These are phyloP conservation scores for Macquaria ambigua DNA, from an alignment of 2,113 vertebrate genomes.

Conservation along the genomic window DNA sequence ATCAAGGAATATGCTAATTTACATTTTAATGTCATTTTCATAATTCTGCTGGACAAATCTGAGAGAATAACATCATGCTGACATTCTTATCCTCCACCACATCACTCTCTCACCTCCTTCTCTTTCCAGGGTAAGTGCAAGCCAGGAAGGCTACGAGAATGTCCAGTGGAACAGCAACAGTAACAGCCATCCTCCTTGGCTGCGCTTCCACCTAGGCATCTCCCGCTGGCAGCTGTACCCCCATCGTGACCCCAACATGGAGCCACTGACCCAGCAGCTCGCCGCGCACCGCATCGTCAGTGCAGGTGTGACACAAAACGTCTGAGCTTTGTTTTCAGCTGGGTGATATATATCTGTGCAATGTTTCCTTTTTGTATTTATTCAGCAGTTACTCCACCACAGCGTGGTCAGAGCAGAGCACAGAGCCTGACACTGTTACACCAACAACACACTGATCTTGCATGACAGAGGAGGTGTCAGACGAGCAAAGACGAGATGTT, in stretches of 20 bases:
- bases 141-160: slow-evolving; percentile 76
- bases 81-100: not conserved
- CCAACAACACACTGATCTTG: not conserved
- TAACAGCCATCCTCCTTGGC: slow-evolving; percentile 83
- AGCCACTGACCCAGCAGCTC: slow-evolving; percentile 77
- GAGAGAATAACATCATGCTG: not conserved
- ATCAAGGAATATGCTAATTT: not conserved
- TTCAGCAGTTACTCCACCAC: too few relatives aligned
- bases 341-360: not conserved
- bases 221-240: slow-evolving; percentile 86
- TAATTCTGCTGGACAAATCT: not conserved
- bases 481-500: not conserved
- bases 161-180: slow-evolving; percentile 77
- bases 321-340: not conserved
- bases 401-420: not conserved
- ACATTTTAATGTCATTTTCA: not conserved
- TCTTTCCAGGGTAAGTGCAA: slow-evolving; percentile 82
- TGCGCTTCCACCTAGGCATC: slow-evolving; percentile 87
- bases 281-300: slow-evolving; percentile 79
- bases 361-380: not conserved
- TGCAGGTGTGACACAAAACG: slow-evolving; percentile 73
- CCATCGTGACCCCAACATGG: slow-evolving; percentile 79
- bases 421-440: slow-evolving; percentile 4
- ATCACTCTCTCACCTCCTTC: not conserved
- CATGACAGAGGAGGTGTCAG: slow-evolving; percentile 1